phyloP scores from a whole-genome alignment of 2,888 invertebrate species.

The Celastrina argiolus region DNA sequence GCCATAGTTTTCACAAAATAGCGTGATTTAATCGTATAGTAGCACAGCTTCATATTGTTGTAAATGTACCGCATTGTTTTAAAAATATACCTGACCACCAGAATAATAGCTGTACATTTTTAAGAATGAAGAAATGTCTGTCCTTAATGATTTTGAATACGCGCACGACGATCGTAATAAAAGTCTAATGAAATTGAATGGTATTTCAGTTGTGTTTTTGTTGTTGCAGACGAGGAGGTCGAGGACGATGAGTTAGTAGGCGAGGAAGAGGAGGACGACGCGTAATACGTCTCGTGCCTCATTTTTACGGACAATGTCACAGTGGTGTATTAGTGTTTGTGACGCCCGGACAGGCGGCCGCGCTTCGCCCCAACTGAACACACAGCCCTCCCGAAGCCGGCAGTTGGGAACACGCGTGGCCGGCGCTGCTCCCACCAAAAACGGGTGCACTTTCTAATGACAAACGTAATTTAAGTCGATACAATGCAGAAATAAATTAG shows the following conservation, averaged over 20 bases:
- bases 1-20: neutral
- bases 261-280: slow-evolving; percentile 75
- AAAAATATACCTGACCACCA: neutral
- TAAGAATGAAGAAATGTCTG: neutral
- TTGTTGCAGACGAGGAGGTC: slow-evolving; percentile 73
- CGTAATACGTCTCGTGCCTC: slow-evolving; percentile 74
- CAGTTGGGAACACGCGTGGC: slow-evolving; percentile 74
- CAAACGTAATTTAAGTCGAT: slow-evolving; percentile 75
- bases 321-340: slow-evolving; percentile 75
- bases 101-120: neutral
- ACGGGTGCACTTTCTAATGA: slow-evolving; percentile 75
- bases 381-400: slow-evolving; percentile 32
- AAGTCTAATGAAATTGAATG: too few species aligned
- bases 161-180: neutral
- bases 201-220: neutral
- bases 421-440: slow-evolving; percentile 70
- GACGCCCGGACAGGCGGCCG: slow-evolving; percentile 70
- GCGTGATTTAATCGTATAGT: neutral
- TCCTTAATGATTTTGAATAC: neutral
- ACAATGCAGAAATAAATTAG: slow-evolving; percentile 70
- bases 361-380: slow-evolving; percentile 69
- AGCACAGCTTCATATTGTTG: neutral
- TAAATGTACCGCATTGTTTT: neutral
- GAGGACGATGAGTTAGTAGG: slow-evolving; percentile 72
- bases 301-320: slow-evolving; percentile 75